phyloP scores from a whole-genome alignment of 2,888 invertebrate genomes.

The Habrosyne pyritoides region DNA sequence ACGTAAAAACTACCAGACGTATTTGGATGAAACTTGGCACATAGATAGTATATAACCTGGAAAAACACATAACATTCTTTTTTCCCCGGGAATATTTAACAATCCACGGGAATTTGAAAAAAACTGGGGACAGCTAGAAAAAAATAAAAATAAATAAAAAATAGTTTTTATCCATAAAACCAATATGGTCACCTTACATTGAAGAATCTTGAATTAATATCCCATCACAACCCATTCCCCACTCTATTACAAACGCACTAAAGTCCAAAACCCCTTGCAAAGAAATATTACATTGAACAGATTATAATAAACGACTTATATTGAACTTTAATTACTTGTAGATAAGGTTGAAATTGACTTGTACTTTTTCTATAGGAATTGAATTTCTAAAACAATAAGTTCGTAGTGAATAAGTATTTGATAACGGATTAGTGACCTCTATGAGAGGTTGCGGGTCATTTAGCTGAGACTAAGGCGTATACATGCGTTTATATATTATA shows the following conservation, averaged over 20 bases:
- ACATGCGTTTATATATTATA: neutral
- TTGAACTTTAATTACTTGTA: neutral
- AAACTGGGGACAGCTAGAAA: no score
- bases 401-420: neutral
- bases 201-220: slow-evolving; percentile 9
- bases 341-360: neutral
- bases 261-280: neutral
- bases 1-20: no score
- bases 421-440: neutral
- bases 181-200: neutral
- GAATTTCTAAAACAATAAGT: slow-evolving; percentile 5
- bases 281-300: neutral
- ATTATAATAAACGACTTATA: neutral
- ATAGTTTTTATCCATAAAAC: no score
- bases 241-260: neutral
- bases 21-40: no score
- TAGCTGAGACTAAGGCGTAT: neutral
- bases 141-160: no score
- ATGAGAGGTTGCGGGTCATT: neutral
- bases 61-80: no score
- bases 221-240: neutral
- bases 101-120: no score
- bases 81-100: no score
- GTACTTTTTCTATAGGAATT: neutral
- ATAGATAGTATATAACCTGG: no score